Evolutionary conservation across 2,113 vertebrate species (phyloP).

Genomic region (Pseudorhombus dupliciocellatus): DNA sequence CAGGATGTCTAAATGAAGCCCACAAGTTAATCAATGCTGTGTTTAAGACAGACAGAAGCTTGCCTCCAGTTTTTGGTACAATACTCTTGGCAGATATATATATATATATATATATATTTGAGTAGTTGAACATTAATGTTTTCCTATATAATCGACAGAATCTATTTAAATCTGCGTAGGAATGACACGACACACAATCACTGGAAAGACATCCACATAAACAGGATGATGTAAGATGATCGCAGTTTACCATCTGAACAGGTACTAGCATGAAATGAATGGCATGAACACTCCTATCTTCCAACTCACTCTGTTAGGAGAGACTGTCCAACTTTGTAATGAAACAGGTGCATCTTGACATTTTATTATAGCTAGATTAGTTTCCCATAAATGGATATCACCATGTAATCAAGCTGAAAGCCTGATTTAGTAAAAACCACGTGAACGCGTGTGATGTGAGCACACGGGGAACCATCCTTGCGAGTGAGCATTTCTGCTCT

Average conservation of each 20-base stretch:
- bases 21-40: conserved; percentile 70
- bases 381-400: conserved; percentile 4
- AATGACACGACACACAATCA: conserved; percentile 8
- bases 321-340: conserved; percentile 3
- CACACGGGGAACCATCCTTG: background rate
- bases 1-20: conserved; percentile 74
- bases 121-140: conserved; percentile 13
- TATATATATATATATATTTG: conserved; percentile 19
- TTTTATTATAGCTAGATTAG: background rate
- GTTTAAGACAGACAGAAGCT: conserved; percentile 59
- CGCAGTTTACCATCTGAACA: background rate
- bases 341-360: conserved; percentile 1
- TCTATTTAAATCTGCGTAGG: background rate
- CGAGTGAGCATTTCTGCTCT: background rate
- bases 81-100: conserved; percentile 26
- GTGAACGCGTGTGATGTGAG: background rate
- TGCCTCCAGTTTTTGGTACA: conserved; percentile 50
- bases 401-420: background rate
- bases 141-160: conserved; percentile 1
- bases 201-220: background rate
- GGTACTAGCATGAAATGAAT: background rate
- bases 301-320: background rate
- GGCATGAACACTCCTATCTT: background rate
- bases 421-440: background rate
- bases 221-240: conserved; percentile 3